Base-by-base conservation (phyloP, 2,888 invertebrate genomes). In the Rambutsinella grinnellia region DNA sequence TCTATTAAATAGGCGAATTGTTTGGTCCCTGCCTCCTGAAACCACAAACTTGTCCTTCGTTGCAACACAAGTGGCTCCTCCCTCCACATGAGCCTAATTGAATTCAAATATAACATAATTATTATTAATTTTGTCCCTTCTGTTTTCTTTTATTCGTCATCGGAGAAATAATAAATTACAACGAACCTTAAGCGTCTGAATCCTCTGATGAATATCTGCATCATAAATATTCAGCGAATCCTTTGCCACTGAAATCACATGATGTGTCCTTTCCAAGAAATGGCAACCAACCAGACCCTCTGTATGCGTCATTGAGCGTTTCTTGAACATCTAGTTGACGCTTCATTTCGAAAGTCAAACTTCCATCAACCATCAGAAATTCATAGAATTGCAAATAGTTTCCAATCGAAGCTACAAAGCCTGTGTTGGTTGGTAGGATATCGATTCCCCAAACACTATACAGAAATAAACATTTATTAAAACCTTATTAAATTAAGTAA, bases 191-290 rank as follows among this genome's bases (percentile, higher is more conserved):
- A 97, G 87, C 0, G 94, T 94, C n/a, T 94, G 90, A 78, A 99
- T 95, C 87, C 95, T 94, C 79, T 95, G 91, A 85, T 93, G 98
- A 57, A 89, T 92, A 86, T 97, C 97, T 0, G 92, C 97, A 87
- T 99, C 99, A 98, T 99, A 99, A 86, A 99, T 93, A 86, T 97
- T 98, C 1, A 99, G 89, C 0, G 96, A 96, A 87, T 99, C 99
- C 86, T 95, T 97, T 0, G 96, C 95, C 23, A 93, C 92, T 0
- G 96, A 94, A 86, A 99, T 98, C 86, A 99, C 93, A 86, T 96
- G 91, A 87, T 98, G 98, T 2, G 96, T 97, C 83, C 90, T 92
- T 0, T 95, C 94, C 21, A 97, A 91, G 86, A 99, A 99, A 84
- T 93, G 91, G 36, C 99, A 86, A 36, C 93, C 91, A 75, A 95